A percentile compares a stretch with the other conserved stretches of the same genome.
These are phyloP conservation scores for Cyprinodon variegatus DNA, from an alignment of 2,113 vertebrate species.

Conservation along the genomic window DNA sequence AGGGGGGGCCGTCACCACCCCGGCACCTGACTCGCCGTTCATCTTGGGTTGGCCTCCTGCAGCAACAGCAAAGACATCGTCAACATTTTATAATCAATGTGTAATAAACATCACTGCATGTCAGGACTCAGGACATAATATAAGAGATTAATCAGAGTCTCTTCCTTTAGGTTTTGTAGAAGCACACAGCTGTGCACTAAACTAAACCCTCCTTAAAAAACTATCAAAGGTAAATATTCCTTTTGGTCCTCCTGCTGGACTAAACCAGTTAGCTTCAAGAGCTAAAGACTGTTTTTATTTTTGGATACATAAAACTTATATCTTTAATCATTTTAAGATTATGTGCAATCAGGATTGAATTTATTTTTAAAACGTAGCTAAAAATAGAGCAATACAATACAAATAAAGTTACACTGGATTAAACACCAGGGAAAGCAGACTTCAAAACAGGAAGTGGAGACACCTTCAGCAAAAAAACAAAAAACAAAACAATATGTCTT, in stretches of 20 bases:
- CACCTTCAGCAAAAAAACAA: too few species aligned
- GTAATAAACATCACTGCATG: background rate
- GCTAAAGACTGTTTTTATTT: background rate
- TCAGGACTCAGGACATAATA: background rate
- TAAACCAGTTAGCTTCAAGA: background rate
- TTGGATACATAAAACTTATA: background rate
- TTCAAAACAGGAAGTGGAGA: too few species aligned
- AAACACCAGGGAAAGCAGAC: too few species aligned
- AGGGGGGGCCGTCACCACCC: constrained; percentile 97
- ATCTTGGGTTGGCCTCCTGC: constrained; percentile 82
- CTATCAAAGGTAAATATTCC: background rate
- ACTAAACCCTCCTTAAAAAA: background rate
- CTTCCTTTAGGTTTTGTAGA: background rate
- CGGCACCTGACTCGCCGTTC: constrained; percentile 93
- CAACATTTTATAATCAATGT: background rate
- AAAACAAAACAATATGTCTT: too few species aligned
- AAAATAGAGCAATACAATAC: too few species aligned
- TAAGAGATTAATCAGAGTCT: background rate
- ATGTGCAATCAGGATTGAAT: background rate
- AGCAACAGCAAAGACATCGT: background rate
- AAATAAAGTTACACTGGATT: too few species aligned
- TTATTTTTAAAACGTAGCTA: background rate
- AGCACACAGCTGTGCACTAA: background rate
- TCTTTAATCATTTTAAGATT: background rate
- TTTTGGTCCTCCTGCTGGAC: background rate